These are phyloP conservation scores for Delichon dasypus DNA, from an alignment of 2,797 vertebrate species.

Conservation along the genomic window DNA sequence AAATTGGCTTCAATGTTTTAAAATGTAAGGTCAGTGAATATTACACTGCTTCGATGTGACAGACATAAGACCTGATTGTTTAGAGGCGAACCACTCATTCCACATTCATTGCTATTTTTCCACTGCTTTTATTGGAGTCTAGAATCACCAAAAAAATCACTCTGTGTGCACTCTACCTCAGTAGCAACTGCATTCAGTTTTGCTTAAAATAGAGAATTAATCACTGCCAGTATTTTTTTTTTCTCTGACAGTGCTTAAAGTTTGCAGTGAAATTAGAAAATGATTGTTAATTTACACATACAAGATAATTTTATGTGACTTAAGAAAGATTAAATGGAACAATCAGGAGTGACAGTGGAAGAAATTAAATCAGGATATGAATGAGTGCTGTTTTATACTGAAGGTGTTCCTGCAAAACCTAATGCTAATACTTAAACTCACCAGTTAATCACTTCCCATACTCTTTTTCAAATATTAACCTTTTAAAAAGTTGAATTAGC, in stretches of 20 bases:
- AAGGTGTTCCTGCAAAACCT: slow-evolving; percentile 68
- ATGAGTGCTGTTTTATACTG: slow-evolving; percentile 70
- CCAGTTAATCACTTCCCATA: slow-evolving; percentile 70
- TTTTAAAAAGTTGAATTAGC: slow-evolving; percentile 63
- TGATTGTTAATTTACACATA: slow-evolving; percentile 68
- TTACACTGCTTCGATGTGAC: neutral
- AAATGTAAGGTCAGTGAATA: slow-evolving; percentile 54
- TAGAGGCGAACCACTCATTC: slow-evolving; percentile 39
- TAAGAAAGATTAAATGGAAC: slow-evolving; percentile 75
- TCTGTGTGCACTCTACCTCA: neutral
- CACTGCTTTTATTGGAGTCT: neutral
- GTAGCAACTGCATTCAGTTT: slow-evolving; percentile 24
- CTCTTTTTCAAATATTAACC: slow-evolving; percentile 71
- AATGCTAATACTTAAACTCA: slow-evolving; percentile 69
- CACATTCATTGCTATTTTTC: slow-evolving; percentile 46
- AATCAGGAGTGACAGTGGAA: slow-evolving; percentile 68
- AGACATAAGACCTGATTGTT: neutral
- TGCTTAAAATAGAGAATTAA: slow-evolving; percentile 54
- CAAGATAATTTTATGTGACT: slow-evolving; percentile 68
- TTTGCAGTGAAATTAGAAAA: slow-evolving; percentile 63
- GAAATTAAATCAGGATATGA: slow-evolving; percentile 80
- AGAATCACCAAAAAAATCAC: neutral
- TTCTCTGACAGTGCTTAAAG: slow-evolving; percentile 30
- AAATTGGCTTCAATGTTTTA: slow-evolving; percentile 71
- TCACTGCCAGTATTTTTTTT: neutral